Conservation (phyloP, 2,888 invertebrate species). For the Scaptomyza caliginosa region DNA sequence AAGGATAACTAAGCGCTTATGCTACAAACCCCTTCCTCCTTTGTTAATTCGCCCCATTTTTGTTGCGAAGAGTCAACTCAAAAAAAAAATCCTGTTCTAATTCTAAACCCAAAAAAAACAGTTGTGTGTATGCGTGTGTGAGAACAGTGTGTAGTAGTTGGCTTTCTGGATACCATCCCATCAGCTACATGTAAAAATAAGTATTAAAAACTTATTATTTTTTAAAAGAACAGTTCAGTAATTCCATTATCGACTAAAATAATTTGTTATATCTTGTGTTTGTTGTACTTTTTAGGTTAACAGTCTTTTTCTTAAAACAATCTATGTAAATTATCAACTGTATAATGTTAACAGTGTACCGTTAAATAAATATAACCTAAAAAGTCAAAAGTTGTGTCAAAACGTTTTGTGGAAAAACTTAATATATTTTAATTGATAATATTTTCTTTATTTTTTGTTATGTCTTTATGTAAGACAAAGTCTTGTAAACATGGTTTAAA, state of each 20-base stretch:
- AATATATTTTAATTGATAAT: neutral
- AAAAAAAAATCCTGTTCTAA: conserved; percentile 26
- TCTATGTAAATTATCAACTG: conserved; percentile 70
- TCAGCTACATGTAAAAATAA: conserved; percentile 51
- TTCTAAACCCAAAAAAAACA: conserved; percentile 29
- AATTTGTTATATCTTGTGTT: conserved; percentile 68
- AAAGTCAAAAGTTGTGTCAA: conserved; percentile 39
- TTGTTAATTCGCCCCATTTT: conserved; percentile 57
- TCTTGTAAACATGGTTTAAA: conserved; percentile 3
- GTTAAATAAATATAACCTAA: conserved; percentile 76
- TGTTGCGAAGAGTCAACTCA: conserved; percentile 52
- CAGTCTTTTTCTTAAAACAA: conserved; percentile 60
- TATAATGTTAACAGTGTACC: conserved; percentile 55
- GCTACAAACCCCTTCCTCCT: conserved; percentile 22
- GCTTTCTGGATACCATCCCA: conserved; percentile 37
- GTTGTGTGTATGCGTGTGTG: conserved; percentile 70
- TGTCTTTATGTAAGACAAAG: neutral
- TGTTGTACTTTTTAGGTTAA: conserved; percentile 75
- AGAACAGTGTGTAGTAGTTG: conserved; percentile 60
- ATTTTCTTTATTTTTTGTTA: neutral
- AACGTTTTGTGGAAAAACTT: neutral
- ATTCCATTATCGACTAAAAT: conserved; percentile 64
- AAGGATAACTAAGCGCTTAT: conserved; percentile 91
- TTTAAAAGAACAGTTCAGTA: conserved; percentile 64
- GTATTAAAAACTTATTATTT: conserved; percentile 73